A percentile compares a stretch with the other conserved stretches of the same genome.
Evolutionary conservation across 2,113 vertebrate genomes (phyloP).

Genomic region (Paradoxurus hermaphroditus): DNA sequence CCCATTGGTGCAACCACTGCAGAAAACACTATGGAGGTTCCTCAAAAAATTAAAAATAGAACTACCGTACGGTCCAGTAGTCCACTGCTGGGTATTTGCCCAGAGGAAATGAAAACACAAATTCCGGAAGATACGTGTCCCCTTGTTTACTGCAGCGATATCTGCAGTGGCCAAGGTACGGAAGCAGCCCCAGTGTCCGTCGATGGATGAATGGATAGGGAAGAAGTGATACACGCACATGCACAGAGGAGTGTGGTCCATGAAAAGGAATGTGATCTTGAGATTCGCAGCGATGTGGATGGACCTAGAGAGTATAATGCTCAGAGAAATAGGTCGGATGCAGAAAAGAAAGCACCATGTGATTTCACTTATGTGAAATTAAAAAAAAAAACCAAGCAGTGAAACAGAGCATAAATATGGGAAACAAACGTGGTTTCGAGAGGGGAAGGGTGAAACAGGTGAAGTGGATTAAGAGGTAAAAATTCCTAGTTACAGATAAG

Average conservation of each 20-base stretch:
- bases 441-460: not conserved
- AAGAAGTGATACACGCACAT: not conserved
- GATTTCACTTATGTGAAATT: not conserved
- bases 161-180: not conserved
- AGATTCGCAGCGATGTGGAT: not conserved
- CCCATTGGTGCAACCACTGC: not conserved
- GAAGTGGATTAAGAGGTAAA: not conserved
- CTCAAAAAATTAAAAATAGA: not conserved
- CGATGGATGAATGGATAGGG: not conserved
- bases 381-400: not conserved
- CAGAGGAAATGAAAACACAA: not conserved
- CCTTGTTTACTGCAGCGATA: not conserved
- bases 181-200: not conserved
- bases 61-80: not conserved
- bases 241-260: not conserved
- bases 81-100: not conserved
- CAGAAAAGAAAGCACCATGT: not conserved
- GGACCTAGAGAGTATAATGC: not conserved
- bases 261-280: not conserved
- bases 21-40: not conserved
- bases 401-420: not conserved
- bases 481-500: not conserved
- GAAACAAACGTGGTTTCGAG: not conserved
- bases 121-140: not conserved
- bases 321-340: not conserved